These are phyloP conservation scores for Biston betularia DNA, from an alignment of 2,888 invertebrate species.

Conservation along the genomic window DNA sequence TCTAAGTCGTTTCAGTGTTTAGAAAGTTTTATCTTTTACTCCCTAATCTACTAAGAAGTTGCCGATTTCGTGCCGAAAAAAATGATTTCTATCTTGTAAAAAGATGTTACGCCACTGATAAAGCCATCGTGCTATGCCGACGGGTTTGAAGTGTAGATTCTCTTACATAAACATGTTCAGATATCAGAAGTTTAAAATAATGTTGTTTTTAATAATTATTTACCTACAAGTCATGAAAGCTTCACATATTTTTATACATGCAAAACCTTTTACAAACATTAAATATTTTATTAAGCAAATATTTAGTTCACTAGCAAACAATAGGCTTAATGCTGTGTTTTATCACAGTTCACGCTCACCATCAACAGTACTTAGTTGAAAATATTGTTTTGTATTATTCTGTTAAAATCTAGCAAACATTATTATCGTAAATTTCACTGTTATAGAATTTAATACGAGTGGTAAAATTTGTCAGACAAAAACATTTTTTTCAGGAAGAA, in stretches of 20 bases:
- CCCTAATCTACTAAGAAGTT: no score
- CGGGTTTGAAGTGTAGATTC: no score
- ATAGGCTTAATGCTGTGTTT: slow-evolving; percentile 23
- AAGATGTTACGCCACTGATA: no score
- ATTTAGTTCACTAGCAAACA: slow-evolving; percentile 25
- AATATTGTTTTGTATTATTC: slow-evolving; percentile 11
- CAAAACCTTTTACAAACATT: slow-evolving; percentile 16
- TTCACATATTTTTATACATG: slow-evolving; percentile 6
- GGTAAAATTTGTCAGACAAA: neutral
- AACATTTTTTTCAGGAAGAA: neutral
- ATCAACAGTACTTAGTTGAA: slow-evolving; percentile 6
- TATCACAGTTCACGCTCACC: slow-evolving; percentile 28
- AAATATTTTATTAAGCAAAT: slow-evolving; percentile 24
- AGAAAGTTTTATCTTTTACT: no score
- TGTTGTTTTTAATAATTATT: neutral
- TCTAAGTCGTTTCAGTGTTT: no score
- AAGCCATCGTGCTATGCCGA: no score
- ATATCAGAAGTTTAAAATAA: no score
- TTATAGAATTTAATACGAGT: slow-evolving; percentile 1
- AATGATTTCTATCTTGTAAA: no score
- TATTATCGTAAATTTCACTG: slow-evolving; percentile 7
- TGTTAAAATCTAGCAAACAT: slow-evolving; percentile 12
- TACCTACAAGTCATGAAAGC: slow-evolving; percentile 9
- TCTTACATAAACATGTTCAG: no score
- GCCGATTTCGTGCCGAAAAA: no score